phyloP scores from a whole-genome alignment of 2,113 vertebrate species.

The Crocuta crocuta region DNA sequence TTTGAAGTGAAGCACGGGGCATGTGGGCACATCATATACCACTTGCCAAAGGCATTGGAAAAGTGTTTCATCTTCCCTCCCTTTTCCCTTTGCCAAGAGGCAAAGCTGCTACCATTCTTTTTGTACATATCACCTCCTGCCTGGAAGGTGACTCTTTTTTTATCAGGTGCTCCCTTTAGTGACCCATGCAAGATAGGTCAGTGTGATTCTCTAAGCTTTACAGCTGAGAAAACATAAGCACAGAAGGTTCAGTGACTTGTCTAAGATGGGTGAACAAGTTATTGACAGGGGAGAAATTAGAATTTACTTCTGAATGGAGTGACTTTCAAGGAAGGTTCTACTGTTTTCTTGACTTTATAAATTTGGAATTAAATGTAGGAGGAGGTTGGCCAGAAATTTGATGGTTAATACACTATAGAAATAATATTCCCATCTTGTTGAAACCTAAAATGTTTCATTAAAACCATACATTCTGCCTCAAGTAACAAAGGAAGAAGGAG shows the following conservation, averaged over 20 bases:
- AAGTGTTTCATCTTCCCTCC: background rate
- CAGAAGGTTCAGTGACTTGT: background rate
- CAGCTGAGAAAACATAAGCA: background rate
- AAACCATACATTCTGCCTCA: background rate
- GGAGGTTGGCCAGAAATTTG: background rate
- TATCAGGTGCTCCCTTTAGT: background rate
- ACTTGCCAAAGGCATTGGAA: background rate
- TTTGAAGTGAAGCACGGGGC: background rate
- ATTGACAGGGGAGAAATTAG: slow-evolving; percentile 35
- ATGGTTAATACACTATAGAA: background rate
- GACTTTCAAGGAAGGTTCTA: slow-evolving; percentile 1
- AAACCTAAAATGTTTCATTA: background rate
- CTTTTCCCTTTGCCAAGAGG: background rate
- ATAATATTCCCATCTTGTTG: background rate
- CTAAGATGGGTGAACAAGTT: slow-evolving; percentile 19
- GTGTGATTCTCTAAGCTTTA: background rate
- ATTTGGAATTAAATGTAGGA: background rate
- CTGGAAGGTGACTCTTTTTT: background rate
- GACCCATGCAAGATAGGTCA: background rate
- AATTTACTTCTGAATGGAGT: slow-evolving; percentile 52
- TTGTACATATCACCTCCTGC: background rate
- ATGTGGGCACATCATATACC: background rate
- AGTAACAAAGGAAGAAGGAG: background rate
- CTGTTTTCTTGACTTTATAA: background rate
- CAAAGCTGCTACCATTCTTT: background rate